Conservation (phyloP, 2,888 invertebrate genomes). For the Drosophila limbata region DNA sequence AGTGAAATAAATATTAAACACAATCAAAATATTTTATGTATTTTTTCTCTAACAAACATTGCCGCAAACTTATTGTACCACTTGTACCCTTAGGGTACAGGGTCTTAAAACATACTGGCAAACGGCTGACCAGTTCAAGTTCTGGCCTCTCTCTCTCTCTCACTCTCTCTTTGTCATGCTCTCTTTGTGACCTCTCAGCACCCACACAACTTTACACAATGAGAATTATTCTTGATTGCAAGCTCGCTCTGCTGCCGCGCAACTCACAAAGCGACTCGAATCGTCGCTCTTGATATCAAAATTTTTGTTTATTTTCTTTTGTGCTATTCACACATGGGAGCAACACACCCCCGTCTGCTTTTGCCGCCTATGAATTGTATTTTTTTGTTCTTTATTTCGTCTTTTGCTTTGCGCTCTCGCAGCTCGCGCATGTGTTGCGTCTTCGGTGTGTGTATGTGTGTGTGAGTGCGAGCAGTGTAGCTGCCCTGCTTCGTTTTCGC, state of each 20-base stretch:
- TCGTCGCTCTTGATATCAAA: conserved; percentile 59
- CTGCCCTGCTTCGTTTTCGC: conserved; percentile 55
- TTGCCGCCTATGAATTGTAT: conserved; percentile 32
- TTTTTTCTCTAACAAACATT: background rate
- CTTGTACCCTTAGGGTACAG: background rate
- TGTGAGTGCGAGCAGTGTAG: conserved; percentile 50
- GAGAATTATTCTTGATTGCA: conserved; percentile 67
- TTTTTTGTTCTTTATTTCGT: conserved; percentile 57
- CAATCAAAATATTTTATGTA: too few species aligned
- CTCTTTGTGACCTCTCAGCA: conserved; percentile 59
- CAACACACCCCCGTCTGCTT: conserved; percentile 39
- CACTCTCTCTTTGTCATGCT: conserved; percentile 6
- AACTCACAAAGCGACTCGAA: conserved; percentile 31
- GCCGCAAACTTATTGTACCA: background rate
- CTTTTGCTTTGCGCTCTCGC: conserved; percentile 47
- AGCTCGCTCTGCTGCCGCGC: conserved; percentile 36
- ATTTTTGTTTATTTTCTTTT: conserved; percentile 79
- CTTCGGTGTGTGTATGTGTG: conserved; percentile 24
- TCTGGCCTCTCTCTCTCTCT: conserved; percentile 14
- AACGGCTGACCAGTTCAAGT: conserved; percentile 53
- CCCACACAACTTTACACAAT: conserved; percentile 64
- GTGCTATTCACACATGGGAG: conserved; percentile 34
- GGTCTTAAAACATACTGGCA: conserved; percentile 22
- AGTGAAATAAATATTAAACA: background rate
- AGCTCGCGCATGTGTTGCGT: conserved; percentile 74